Percentiles rank a stretch among this genome's conserved stretches.
Evolutionary conservation across 2,113 vertebrate species (phyloP).

Genomic region (Ptychochromis oligacanthus): DNA sequence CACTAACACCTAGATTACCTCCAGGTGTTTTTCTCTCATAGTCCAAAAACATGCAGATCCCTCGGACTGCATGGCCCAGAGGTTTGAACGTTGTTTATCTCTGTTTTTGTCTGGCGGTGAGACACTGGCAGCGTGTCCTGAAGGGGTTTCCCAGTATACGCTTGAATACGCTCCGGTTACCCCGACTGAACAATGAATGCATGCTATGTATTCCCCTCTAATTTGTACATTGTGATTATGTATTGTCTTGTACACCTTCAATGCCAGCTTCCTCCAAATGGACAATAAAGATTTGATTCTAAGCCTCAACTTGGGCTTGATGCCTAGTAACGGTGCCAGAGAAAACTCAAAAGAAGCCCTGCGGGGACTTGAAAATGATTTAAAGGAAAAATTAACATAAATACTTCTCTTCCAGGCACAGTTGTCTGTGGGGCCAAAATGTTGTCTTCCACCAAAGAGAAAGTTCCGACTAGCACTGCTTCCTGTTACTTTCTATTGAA

Average conservation of each 20-base stretch:
- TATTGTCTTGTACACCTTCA: constrained; percentile 22
- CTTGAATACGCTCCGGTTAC: neutral
- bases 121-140: neutral
- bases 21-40: neutral
- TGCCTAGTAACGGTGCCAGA: constrained; percentile 16
- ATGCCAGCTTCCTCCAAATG: constrained; percentile 35
- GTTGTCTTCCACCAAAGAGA: neutral
- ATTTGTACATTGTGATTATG: constrained; percentile 23
- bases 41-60: constrained; percentile 11
- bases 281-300: constrained; percentile 38
- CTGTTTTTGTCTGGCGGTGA: neutral
- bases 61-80: neutral
- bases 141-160: constrained; percentile 31
- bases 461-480: neutral
- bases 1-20: neutral
- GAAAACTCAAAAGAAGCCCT: neutral
- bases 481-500: neutral
- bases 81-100: constrained; percentile 10
- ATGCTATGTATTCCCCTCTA: neutral
- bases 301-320: constrained; percentile 8
- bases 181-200: constrained; percentile 26
- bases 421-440: neutral
- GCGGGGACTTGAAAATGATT: neutral
- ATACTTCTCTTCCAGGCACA: neutral
- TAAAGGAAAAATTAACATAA: neutral